Evolutionary conservation across 2,113 vertebrate species (phyloP).

Genomic region (Triplophysa rosa): DNA sequence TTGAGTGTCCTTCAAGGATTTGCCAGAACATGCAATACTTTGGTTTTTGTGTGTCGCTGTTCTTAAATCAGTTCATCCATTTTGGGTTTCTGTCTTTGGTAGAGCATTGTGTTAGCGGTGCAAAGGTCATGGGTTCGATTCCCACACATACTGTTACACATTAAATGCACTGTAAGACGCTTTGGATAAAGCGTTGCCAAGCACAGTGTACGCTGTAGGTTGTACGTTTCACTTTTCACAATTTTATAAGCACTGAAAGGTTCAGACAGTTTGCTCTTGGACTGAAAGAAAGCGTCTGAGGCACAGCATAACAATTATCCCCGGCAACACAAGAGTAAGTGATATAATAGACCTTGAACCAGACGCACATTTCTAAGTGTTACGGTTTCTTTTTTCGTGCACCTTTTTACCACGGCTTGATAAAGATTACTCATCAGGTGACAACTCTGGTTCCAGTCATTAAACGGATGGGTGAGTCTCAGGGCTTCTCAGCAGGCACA

Average conservation of each 20-base stretch:
- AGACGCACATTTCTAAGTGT: conserved; percentile 36
- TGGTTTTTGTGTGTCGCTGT: conserved; percentile 37
- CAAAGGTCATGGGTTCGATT: no score
- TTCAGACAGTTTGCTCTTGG: not conserved
- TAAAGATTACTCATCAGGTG: conserved; percentile 42
- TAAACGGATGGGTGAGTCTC: conserved; percentile 26
- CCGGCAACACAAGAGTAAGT: not conserved
- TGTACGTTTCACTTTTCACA: not conserved
- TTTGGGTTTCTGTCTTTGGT: not conserved
- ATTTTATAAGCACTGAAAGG: not conserved
- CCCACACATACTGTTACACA: no score
- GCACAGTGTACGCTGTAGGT: not conserved
- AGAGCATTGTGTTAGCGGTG: no score
- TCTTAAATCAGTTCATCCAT: conserved; percentile 4
- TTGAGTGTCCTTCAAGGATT: not conserved
- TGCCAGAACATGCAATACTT: conserved; percentile 34
- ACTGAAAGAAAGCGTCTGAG: not conserved
- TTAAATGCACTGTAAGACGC: no score
- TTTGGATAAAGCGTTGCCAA: no score
- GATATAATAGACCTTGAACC: conserved; percentile 42
- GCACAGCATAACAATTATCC: conserved; percentile 8
- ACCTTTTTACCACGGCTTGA: not conserved
- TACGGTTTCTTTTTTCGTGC: conserved; percentile 18
- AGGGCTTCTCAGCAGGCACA: conserved; percentile 28
- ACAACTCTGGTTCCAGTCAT: conserved; percentile 7